phyloP scores from a whole-genome alignment of 2,113 vertebrate species.

The Sclerurus mexicanus region DNA sequence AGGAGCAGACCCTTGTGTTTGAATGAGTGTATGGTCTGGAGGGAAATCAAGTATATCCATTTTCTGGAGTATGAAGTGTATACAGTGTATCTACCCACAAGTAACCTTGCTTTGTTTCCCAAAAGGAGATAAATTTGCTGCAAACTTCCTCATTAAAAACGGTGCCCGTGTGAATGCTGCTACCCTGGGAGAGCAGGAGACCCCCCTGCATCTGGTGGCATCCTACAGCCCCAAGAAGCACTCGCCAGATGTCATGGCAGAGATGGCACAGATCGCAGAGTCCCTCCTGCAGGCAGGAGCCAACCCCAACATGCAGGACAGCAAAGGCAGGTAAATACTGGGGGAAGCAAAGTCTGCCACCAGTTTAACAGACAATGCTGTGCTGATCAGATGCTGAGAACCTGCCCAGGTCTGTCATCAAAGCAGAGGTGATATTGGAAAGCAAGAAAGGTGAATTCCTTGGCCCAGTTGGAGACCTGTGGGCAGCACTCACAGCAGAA shows the following conservation, averaged over 20 bases:
- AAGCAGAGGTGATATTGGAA: neutral
- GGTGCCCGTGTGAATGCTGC: slow-evolving; percentile 93
- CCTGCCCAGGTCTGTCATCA: neutral
- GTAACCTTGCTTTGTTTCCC: neutral
- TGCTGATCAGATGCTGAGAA: neutral
- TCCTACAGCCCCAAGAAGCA: slow-evolving; percentile 91
- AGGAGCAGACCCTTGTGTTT: neutral
- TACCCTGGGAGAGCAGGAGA: slow-evolving; percentile 90
- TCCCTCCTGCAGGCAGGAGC: slow-evolving; percentile 90
- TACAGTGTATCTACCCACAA: neutral
- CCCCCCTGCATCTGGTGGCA: slow-evolving; percentile 92
- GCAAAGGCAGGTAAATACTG: slow-evolving; percentile 83
- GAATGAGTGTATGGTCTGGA: neutral
- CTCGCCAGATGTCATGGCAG: slow-evolving; percentile 83
- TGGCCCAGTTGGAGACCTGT: neutral
- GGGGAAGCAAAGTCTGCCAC: neutral
- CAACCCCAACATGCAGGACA: slow-evolving; percentile 97
- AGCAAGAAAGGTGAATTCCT: neutral
- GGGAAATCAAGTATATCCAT: fast-evolving
- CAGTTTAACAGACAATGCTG: neutral
- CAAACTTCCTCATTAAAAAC: slow-evolving; percentile 92
- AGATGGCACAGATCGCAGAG: slow-evolving; percentile 91
- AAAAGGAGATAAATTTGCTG: slow-evolving; percentile 93
- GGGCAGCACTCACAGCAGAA: neutral
- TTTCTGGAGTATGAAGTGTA: neutral